Evolutionary conservation across 2,888 invertebrate genomes (phyloP).

Genomic region (Dynastes maya): DNA sequence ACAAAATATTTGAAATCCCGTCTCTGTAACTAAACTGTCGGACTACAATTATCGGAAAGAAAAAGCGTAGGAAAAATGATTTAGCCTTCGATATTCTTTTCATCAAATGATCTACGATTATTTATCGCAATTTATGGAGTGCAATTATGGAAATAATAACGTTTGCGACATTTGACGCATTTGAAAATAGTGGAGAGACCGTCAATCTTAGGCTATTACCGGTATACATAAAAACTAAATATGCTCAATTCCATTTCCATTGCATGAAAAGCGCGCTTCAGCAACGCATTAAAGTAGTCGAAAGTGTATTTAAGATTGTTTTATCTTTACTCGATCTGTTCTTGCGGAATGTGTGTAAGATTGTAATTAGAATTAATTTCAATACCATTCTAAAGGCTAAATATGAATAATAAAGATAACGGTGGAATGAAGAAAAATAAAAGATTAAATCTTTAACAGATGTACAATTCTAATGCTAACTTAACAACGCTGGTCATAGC

Average conservation of each 20-base stretch:
- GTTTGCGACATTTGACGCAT: constrained; percentile 25
- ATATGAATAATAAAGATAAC: too few species aligned
- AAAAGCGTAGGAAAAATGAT: background rate
- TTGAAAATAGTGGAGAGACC: constrained; percentile 9
- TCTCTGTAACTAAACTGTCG: background rate
- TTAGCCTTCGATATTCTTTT: constrained; percentile 7
- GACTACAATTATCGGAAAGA: background rate
- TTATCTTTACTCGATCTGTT: background rate
- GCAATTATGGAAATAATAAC: constrained; percentile 18
- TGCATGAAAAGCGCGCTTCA: constrained; percentile 3
- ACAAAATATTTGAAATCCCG: background rate
- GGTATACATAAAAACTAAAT: constrained; percentile 12
- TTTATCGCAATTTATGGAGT: constrained; percentile 7
- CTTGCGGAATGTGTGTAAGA: constrained; percentile 5
- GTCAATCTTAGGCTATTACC: constrained; percentile 28
- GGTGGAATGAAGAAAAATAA: too few species aligned
- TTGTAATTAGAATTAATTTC: constrained; percentile 13
- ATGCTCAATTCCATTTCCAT: constrained; percentile 2
- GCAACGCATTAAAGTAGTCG: background rate
- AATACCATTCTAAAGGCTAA: background rate
- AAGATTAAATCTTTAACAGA: background rate
- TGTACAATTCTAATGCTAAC: too few species aligned
- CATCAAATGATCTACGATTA: background rate
- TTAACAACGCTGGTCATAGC: too few species aligned
- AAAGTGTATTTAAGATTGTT: constrained; percentile 17